These are phyloP conservation scores for Thysanoteuthis rhombus DNA, from an alignment of 2,888 invertebrate species.

Conservation along the genomic window DNA sequence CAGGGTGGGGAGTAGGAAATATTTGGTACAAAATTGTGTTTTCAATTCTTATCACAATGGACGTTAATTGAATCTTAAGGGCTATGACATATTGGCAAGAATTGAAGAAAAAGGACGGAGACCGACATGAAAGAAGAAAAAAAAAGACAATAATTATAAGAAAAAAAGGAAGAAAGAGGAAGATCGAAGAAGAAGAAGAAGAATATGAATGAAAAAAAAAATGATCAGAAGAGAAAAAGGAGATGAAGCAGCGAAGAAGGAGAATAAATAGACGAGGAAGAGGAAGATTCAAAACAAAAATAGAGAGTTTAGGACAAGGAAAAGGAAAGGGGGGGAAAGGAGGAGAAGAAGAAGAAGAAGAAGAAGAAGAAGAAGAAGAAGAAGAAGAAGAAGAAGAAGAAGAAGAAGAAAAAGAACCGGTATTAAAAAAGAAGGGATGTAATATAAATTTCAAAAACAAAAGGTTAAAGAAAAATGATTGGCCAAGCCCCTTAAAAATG, in stretches of 20 bases:
- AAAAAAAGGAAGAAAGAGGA: neutral
- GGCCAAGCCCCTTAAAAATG: too few species aligned
- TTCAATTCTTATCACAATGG: neutral
- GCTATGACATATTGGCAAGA: neutral
- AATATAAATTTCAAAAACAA: too few species aligned
- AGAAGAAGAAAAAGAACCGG: neutral
- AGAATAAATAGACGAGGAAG: neutral
- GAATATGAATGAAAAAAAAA: neutral
- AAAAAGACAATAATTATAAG: neutral
- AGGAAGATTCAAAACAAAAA: neutral
- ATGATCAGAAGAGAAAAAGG: neutral
- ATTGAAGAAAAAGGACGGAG: neutral
- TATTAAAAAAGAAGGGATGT: neutral
- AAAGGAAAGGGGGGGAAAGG: neutral
- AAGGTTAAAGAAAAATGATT: too few species aligned
- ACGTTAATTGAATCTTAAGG: constrained; percentile 12
- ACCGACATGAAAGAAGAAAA: neutral
- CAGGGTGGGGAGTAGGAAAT: neutral
- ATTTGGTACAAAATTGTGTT: too few species aligned
- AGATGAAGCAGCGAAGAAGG: neutral
- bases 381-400: neutral
- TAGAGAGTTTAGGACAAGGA: neutral
- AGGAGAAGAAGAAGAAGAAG: neutral
- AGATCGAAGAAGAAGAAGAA: too few species aligned
- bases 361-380: neutral